These are phyloP conservation scores for Drosophila sproati DNA, from an alignment of 1,140 invertebrate species.

Conservation along the genomic window DNA sequence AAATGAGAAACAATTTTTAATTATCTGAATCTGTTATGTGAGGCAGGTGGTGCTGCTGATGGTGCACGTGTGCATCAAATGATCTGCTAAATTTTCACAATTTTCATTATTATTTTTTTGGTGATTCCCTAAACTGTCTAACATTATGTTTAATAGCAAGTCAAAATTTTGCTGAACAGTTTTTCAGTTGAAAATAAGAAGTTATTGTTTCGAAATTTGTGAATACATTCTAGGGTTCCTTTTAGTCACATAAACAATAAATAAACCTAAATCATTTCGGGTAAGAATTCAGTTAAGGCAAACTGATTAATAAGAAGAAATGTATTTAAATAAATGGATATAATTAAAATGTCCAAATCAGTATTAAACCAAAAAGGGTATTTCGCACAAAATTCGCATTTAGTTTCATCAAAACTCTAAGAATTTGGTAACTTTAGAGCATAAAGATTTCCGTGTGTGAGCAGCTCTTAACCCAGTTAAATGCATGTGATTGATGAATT, in stretches of 20 bases:
- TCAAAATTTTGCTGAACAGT: not conserved
- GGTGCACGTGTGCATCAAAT: constrained; percentile 48
- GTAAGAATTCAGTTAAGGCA: not conserved
- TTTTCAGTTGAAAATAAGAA: not conserved
- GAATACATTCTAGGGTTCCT: no score
- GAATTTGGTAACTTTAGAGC: not conserved
- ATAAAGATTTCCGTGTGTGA: not conserved
- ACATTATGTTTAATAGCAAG: not conserved
- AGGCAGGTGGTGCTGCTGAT: not conserved
- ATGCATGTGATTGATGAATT: constrained; percentile 42
- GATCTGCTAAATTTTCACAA: constrained; percentile 29
- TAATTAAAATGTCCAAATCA: not conserved
- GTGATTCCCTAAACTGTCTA: not conserved
- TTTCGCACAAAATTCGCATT: not conserved
- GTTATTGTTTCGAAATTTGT: no score
- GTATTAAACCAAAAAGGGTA: not conserved
- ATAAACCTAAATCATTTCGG: no score
- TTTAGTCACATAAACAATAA: no score
- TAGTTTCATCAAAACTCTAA: not conserved
- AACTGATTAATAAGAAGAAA: not conserved
- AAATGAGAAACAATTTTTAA: constrained; percentile 78
- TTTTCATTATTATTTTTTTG: constrained; percentile 6
- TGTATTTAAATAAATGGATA: not conserved
- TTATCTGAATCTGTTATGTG: constrained; percentile 58
- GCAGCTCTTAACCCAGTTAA: not conserved